Evolutionary conservation across 2,113 vertebrate genomes (phyloP).

Genomic region (Anolis carolinensis): DNA sequence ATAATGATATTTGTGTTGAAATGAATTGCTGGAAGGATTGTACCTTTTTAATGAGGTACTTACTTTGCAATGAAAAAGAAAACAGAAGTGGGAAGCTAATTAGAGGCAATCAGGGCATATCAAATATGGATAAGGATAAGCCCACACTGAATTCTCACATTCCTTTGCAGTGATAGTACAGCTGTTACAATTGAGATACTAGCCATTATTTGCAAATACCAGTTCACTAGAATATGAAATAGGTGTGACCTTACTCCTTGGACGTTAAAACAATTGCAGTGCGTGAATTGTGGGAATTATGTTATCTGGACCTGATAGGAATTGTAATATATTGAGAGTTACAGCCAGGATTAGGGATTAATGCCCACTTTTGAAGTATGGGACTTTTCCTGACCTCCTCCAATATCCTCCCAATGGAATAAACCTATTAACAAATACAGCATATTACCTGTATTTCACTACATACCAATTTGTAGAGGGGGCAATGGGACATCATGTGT

Average conservation of each 20-base stretch:
- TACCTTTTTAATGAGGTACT: background rate
- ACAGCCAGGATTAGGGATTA: too few relatives aligned
- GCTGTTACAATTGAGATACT: background rate
- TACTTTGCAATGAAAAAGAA: background rate
- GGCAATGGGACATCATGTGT: too few relatives aligned
- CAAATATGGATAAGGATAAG: background rate
- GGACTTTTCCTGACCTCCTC: too few relatives aligned
- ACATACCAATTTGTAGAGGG: too few relatives aligned
- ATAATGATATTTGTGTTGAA: background rate
- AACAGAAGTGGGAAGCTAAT: background rate
- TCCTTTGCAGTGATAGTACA: background rate
- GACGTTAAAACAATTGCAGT: too few relatives aligned
- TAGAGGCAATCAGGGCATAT: background rate
- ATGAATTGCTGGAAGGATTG: background rate
- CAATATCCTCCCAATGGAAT: too few relatives aligned
- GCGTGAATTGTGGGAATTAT: too few relatives aligned
- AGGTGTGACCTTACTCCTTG: background rate
- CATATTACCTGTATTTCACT: too few relatives aligned
- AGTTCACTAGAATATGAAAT: background rate
- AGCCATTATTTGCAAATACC: background rate
- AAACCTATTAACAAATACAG: too few relatives aligned
- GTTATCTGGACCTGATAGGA: too few relatives aligned
- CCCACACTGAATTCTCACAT: background rate
- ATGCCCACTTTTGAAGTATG: too few relatives aligned
- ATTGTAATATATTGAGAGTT: too few relatives aligned